Base-by-base conservation (phyloP, 1,140 invertebrate species). In the Trinorchestia longiramus region DNA sequence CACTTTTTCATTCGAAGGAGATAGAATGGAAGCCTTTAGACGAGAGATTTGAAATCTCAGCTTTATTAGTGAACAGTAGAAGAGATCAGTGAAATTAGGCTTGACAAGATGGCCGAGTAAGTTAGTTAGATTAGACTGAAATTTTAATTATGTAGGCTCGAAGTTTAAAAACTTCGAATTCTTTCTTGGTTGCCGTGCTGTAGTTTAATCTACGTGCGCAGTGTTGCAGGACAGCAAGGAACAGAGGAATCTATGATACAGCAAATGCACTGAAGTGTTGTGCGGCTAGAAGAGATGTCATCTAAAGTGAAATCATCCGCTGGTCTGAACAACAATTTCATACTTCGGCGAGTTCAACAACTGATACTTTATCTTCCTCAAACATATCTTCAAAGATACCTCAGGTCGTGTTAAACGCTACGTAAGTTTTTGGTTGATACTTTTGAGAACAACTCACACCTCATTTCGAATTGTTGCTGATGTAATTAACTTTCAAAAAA, bases 11-110 rank as follows among this genome's bases (percentile, higher is more conserved):
- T 23, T 77, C 28, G 62, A 77, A 77, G 62, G 62, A 77, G 62
- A 77, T 77, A 77, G 62, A 77, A 77, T 77, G 62, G 62, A 77
- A 77, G 62, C 62, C 47, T 77, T 77, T 77, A 77, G 62, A 77
- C 62, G 62, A 36, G 62, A 77, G 62, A 77, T 77, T 77, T 77
- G 62, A 23, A 28, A 77, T 77, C 62, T 77, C 62, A 77, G 28
- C 62, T 77, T 23, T 77, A 77, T 77, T 77, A 36, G 62, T 77
- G 62, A 77, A 77, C 62, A 77, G 62, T 77, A 11, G 28, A 28
- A 77, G 28, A 77, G 62, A 77, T 77, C 62, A 77, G 62, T 77
- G 11, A 77, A 36, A 77, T 23, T 77, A 77, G 28, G 36, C 28
- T 77, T 36, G 62, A 77, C 62, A 77, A 77, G 62, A 36, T 11